Evolutionary conservation across 2,888 invertebrate genomes (phyloP), one percentile per base, ranked within the genome.

Genomic region (Lasius platythorax): DNA sequence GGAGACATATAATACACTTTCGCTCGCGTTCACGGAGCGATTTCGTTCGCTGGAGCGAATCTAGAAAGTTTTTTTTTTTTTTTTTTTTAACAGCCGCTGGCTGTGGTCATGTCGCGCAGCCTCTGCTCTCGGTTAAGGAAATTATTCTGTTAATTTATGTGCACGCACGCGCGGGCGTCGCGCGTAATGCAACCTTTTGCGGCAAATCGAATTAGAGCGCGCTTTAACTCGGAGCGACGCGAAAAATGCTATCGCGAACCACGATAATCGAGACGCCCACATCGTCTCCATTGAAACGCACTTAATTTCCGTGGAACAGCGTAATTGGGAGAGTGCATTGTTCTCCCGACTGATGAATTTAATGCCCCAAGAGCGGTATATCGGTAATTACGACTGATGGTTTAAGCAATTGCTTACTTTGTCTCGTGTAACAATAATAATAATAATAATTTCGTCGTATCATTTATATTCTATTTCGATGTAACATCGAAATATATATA

Each of bases 261-360:
- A 63, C 40, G 66, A 66, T 40, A 66, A 66, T 66, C 66, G 66
- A 40, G 66, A 66, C 66, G 66, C 66, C 66, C 66, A 66, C 66
- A 15, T 43, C 43, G 12, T 23, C 23, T 66, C 23, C 66, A 66
- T 66, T 40, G 43, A 66, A 66, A 66, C 43, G 66, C 43, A 43
- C 23, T 66, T 66, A 66, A 66, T 66, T 66, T n/a, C 66, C 18
- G 12, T 6, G 2, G 23, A 43, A n/a, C 66, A 12, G 66, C 66
- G 5, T 66, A 66, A 66, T 66, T 66, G 66, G 23, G 12, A 40
- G 5, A 40, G 66, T 40, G 40, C 40, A 66, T 66, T 66, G 40
- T 66, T 66, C 53, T 50, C 50, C 15, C 43, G 12, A 43, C 12
- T 43, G 23, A 15, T 43, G 66, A 15, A 12, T 23, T 66, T 40